Conservation (phyloP, 1,140 invertebrate species). For the Gyrodactylus salaris region DNA sequence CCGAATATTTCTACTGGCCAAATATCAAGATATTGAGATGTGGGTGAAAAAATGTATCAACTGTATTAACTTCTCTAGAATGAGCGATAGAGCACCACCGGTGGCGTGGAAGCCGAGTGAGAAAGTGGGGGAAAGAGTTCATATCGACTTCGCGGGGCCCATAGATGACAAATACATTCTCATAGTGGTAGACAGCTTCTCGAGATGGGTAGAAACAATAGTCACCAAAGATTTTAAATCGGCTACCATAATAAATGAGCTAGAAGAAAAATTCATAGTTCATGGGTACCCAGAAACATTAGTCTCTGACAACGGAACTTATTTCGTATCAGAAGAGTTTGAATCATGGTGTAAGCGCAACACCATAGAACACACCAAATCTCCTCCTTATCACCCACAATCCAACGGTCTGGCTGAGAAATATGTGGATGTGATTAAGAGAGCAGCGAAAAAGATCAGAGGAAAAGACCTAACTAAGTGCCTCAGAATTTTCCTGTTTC, state of each 20-base stretch:
- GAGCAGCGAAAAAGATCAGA: background rate
- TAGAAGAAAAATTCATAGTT: background rate
- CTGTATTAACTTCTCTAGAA: background rate
- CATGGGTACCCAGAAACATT: conserved; percentile 10
- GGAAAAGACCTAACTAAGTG: no score
- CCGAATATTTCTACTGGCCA: background rate
- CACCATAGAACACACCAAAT: conserved; percentile 9
- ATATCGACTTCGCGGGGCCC: background rate
- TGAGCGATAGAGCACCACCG: background rate
- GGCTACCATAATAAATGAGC: background rate
- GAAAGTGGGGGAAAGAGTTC: background rate
- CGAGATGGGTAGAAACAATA: background rate
- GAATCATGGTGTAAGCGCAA: conserved; percentile 8
- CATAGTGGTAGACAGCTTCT: conserved; percentile 8
- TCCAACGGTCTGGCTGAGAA: conserved; percentile 14
- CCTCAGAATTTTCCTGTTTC: no score
- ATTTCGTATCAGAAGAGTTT: conserved; percentile 9
- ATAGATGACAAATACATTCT: background rate
- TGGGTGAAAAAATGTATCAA: background rate
- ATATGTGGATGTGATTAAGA: conserved; percentile 11
- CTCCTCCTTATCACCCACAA: conserved; percentile 13
- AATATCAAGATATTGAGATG: background rate
- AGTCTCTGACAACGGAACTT: conserved; percentile 10
- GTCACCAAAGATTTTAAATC: background rate
- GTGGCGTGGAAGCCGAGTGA: no score